A percentile compares a stretch with the other conserved stretches of the same genome.
phyloP scores from a whole-genome alignment of 1,140 invertebrate genomes.

The Drosophila asahinai region DNA sequence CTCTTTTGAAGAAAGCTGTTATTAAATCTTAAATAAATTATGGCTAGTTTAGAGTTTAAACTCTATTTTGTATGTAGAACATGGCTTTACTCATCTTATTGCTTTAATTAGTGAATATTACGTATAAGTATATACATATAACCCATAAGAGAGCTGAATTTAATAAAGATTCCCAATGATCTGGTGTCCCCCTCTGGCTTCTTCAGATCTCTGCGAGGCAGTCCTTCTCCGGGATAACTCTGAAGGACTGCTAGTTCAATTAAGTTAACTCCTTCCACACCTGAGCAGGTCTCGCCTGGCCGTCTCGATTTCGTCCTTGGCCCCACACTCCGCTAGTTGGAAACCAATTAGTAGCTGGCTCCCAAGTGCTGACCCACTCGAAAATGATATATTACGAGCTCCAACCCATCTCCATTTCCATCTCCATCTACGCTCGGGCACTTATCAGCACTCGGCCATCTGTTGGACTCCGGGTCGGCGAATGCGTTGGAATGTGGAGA shows the following conservation, averaged over 20 bases:
- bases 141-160: too few species aligned
- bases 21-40: too few species aligned
- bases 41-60: too few species aligned
- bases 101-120: too few species aligned
- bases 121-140: too few species aligned
- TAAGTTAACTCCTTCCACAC: neutral
- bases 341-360: constrained; percentile 44
- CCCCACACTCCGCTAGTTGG: constrained; percentile 15
- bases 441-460: constrained; percentile 62
- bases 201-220: too few species aligned
- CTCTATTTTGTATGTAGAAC: too few species aligned
- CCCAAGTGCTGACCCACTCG: constrained; percentile 44
- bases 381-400: constrained; percentile 45
- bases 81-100: too few species aligned
- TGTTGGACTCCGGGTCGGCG: constrained; percentile 32
- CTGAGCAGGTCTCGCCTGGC: neutral
- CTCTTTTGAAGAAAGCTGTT: too few species aligned
- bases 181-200: neutral
- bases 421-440: constrained; percentile 9
- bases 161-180: too few species aligned
- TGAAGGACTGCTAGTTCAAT: neutral
- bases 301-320: too few species aligned
- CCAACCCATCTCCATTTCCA: neutral
- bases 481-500: neutral
- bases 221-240: neutral